Evolutionary conservation across 1,140 invertebrate genomes (phyloP).

Genomic region (Chrysomallon squamiferum): DNA sequence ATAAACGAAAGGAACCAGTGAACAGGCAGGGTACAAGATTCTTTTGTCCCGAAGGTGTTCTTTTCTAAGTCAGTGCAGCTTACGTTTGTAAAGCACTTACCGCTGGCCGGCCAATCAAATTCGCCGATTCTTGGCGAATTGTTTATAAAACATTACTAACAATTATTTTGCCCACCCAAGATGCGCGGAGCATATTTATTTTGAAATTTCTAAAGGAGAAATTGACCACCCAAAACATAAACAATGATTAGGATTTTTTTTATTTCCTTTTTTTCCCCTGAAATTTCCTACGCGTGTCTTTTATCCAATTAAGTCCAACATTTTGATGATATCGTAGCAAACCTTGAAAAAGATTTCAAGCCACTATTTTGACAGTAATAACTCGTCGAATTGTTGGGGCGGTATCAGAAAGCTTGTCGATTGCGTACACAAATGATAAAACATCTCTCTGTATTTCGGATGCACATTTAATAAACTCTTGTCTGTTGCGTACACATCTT

Average conservation of each 20-base stretch:
- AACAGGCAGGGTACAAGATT: constrained; percentile 36
- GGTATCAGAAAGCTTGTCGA: background rate
- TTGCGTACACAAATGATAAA: constrained; percentile 1
- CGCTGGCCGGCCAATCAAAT: constrained; percentile 30
- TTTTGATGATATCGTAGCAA: constrained; percentile 7
- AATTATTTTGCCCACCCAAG: constrained; percentile 50
- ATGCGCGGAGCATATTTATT: constrained; percentile 39
- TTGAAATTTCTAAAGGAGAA: constrained; percentile 49
- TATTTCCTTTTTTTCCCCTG: constrained; percentile 3
- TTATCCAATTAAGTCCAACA: constrained; percentile 5
- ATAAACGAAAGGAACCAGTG: constrained; percentile 44
- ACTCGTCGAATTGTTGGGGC: background rate
- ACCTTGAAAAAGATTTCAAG: background rate
- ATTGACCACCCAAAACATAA: constrained; percentile 55
- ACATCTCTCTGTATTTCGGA: background rate
- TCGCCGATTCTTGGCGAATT: constrained; percentile 15
- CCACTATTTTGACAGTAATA: constrained; percentile 8
- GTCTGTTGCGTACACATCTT: too few relatives aligned
- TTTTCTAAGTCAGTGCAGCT: constrained; percentile 21
- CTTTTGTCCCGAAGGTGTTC: constrained; percentile 30
- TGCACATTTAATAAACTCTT: background rate
- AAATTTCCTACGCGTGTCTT: background rate
- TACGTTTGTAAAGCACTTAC: constrained; percentile 16
- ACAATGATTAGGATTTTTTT: constrained; percentile 41
- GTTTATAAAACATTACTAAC: constrained; percentile 48